Evolutionary conservation across 2,797 vertebrate genomes (phyloP).

Genomic region (Aulostomus chinensis): DNA sequence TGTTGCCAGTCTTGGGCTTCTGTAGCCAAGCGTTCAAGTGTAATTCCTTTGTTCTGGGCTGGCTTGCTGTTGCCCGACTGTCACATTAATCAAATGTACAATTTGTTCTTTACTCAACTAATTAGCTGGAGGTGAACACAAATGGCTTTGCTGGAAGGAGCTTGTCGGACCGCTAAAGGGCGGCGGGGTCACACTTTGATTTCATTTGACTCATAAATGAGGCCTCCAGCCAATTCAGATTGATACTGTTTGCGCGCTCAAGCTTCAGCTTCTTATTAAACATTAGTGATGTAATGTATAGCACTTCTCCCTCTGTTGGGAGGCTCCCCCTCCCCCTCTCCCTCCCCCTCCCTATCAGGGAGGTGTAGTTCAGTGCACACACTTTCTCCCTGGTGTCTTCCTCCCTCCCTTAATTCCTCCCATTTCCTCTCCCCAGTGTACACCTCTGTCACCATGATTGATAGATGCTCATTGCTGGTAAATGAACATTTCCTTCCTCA

Average conservation of each 20-base stretch:
- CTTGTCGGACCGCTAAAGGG: slow-evolving; percentile 10
- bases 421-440: slow-evolving; percentile 59
- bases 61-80: slow-evolving; percentile 4
- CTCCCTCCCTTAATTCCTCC: slow-evolving; percentile 47
- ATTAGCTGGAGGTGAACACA: slow-evolving; percentile 56
- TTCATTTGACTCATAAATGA: slow-evolving; percentile 61
- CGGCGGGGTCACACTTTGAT: slow-evolving; percentile 49
- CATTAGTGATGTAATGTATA: slow-evolving; percentile 35
- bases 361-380: slow-evolving; percentile 46
- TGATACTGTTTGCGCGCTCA: slow-evolving; percentile 52
- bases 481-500: slow-evolving; percentile 75
- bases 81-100: slow-evolving; percentile 58
- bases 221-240: slow-evolving; percentile 61
- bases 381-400: slow-evolving; percentile 42
- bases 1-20: no score
- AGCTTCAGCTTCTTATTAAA: slow-evolving; percentile 50
- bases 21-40: slow-evolving; percentile 11
- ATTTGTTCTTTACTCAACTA: slow-evolving; percentile 45
- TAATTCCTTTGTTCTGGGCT: slow-evolving; percentile 3
- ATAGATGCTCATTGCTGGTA: slow-evolving; percentile 74
- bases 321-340: not conserved
- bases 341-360: slow-evolving; percentile 43
- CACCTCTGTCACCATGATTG: slow-evolving; percentile 76
- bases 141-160: slow-evolving; percentile 43
- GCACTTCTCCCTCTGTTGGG: slow-evolving; percentile 1